Percentiles rank a stretch among this genome's conserved stretches.
phyloP scores from a whole-genome alignment of 2,888 invertebrate genomes.

The Yponomeuta plumbellus region DNA sequence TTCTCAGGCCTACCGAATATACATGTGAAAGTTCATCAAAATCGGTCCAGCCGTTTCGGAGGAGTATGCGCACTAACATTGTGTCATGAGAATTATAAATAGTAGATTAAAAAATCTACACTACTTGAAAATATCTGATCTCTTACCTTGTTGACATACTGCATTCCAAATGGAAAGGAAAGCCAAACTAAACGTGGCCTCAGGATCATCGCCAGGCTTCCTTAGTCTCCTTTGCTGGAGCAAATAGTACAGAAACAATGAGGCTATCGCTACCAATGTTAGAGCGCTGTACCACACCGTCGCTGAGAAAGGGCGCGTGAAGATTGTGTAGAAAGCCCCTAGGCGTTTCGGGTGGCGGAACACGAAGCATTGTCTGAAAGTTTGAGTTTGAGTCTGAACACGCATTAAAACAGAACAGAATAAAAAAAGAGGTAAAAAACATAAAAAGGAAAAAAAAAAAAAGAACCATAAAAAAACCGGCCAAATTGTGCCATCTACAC shows the following conservation, averaged over 20 bases:
- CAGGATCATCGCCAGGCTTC: constrained; percentile 33
- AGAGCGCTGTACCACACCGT: constrained; percentile 76
- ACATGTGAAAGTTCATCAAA: too few species aligned
- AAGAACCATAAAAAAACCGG: too few species aligned
- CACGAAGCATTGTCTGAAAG: constrained; percentile 78
- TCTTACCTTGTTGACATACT: constrained; percentile 65
- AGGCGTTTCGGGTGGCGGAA: constrained; percentile 81
- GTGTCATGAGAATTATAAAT: too few species aligned
- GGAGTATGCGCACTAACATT: too few species aligned
- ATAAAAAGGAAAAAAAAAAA: too few species aligned
- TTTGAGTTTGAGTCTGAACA: neutral
- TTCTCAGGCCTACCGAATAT: too few species aligned
- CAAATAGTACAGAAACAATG: constrained; percentile 37
- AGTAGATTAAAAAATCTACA: too few species aligned
- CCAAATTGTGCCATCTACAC: too few species aligned
- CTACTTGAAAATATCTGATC: too few species aligned
- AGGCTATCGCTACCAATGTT: constrained; percentile 42
- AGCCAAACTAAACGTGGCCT: constrained; percentile 62
- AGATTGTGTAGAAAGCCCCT: constrained; percentile 77
- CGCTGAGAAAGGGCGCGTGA: constrained; percentile 77
- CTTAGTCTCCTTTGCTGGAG: constrained; percentile 34
- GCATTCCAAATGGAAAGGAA: constrained; percentile 62
- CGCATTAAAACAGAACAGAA: too few species aligned
- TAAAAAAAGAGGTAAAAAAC: too few species aligned
- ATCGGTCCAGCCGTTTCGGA: too few species aligned